Evolutionary conservation across 2,797 vertebrate species (phyloP).

Genomic region (Coregonus sp.): DNA sequence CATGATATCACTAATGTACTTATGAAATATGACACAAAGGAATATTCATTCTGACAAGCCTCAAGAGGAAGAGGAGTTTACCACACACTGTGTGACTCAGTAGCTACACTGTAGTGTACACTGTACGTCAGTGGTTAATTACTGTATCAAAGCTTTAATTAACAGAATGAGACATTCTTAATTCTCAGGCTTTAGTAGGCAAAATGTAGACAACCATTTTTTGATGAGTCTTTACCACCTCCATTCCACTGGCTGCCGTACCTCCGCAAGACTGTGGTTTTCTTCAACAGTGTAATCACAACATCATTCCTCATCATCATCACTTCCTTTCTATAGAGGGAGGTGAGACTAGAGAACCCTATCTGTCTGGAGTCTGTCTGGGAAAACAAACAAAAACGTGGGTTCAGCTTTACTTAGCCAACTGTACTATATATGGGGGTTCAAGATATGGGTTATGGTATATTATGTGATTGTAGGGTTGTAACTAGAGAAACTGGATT

Average conservation of each 20-base stretch:
- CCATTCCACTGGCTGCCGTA: background rate
- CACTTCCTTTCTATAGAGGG: conserved; percentile 55
- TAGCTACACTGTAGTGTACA: background rate
- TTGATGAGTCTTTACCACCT: background rate
- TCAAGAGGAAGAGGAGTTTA: background rate
- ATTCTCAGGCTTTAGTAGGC: background rate
- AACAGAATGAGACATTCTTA: too few relatives aligned
- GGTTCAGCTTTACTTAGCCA: background rate
- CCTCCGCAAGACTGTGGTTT: conserved; percentile 12
- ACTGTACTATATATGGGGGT: background rate
- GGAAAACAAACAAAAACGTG: background rate
- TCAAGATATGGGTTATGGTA: background rate
- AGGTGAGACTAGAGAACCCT: background rate
- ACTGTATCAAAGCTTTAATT: background rate
- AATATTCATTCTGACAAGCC: background rate
- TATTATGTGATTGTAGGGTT: background rate
- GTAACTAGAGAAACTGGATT: background rate
- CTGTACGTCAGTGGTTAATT: background rate
- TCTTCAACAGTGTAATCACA: conserved; percentile 17
- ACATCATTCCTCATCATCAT: conserved; percentile 41
- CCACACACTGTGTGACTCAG: background rate
- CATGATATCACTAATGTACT: background rate
- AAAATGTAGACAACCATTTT: background rate
- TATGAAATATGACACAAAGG: background rate
- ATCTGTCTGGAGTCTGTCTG: background rate